A percentile compares a stretch with the other conserved stretches of the same genome.
Evolutionary conservation across 1,140 invertebrate species (phyloP).

Genomic region (Pseudomyrmex concolor): DNA sequence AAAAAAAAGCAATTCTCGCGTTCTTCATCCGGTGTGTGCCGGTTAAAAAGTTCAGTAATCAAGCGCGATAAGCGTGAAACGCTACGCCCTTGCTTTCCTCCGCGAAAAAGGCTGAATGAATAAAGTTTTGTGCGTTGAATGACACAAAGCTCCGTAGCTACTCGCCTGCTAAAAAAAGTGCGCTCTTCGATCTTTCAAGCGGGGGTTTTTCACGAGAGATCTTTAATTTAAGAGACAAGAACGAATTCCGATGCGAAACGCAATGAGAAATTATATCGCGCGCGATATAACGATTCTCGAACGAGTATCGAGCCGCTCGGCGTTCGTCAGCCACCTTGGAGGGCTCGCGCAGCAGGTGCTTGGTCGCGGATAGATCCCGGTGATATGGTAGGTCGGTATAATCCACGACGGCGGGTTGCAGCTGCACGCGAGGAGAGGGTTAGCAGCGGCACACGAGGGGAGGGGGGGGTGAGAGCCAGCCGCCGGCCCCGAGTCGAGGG

Average conservation of each 20-base stretch:
- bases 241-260: neutral
- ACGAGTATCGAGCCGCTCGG: slow-evolving; percentile 42
- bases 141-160: neutral
- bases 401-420: slow-evolving; percentile 39
- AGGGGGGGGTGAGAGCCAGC: slow-evolving; percentile 21
- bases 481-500: slow-evolving; percentile 45
- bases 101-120: neutral
- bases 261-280: neutral
- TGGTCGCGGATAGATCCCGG: slow-evolving; percentile 30
- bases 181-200: neutral
- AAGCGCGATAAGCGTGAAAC: slow-evolving; percentile 27
- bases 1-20: neutral
- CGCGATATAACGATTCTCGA: neutral
- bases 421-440: slow-evolving; percentile 33
- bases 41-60: slow-evolving; percentile 38
- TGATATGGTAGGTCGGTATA: slow-evolving; percentile 52
- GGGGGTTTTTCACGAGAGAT: neutral
- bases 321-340: slow-evolving; percentile 70
- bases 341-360: slow-evolving; percentile 61
- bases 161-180: neutral
- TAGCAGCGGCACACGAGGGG: neutral
- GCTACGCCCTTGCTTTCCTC: neutral
- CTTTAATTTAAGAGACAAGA: neutral
- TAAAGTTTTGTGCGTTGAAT: neutral
- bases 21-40: neutral